phyloP scores from a whole-genome alignment of 2,888 invertebrate species.

The Morpho helenor region DNA sequence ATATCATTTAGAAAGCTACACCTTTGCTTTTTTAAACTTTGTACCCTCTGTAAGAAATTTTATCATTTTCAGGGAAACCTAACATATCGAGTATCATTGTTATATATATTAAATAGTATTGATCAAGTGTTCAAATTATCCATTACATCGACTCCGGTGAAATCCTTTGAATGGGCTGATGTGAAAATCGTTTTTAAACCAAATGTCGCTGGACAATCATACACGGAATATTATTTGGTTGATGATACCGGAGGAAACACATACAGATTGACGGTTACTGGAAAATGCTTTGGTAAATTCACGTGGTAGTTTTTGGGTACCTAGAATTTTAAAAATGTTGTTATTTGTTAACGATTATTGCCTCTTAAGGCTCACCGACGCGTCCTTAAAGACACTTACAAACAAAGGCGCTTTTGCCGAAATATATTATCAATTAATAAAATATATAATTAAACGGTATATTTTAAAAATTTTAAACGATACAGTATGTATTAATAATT shows the following conservation, averaged over 20 bases:
- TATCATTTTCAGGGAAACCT: constrained; percentile 43
- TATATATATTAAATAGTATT: constrained; percentile 57
- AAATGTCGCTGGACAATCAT: constrained; percentile 53
- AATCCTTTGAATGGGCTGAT: constrained; percentile 44
- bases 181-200: constrained; percentile 55
- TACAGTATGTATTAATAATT: too few species aligned
- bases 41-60: too few species aligned
- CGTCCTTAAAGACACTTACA: too few species aligned
- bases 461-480: too few species aligned
- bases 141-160: constrained; percentile 45
- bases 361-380: too few species aligned
- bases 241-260: constrained; percentile 55
- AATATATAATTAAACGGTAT: too few species aligned
- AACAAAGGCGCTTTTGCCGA: too few species aligned
- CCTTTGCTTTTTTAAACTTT: too few species aligned
- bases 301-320: background rate
- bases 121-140: constrained; percentile 59
- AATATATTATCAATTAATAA: too few species aligned
- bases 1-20: too few species aligned
- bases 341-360: too few species aligned
- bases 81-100: constrained; percentile 53
- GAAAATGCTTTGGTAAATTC: constrained; percentile 57
- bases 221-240: constrained; percentile 63
- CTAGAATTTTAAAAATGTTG: background rate
- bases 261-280: constrained; percentile 55